Base-by-base conservation (phyloP, 2,888 invertebrate genomes). In the Clusia tigrina region DNA sequence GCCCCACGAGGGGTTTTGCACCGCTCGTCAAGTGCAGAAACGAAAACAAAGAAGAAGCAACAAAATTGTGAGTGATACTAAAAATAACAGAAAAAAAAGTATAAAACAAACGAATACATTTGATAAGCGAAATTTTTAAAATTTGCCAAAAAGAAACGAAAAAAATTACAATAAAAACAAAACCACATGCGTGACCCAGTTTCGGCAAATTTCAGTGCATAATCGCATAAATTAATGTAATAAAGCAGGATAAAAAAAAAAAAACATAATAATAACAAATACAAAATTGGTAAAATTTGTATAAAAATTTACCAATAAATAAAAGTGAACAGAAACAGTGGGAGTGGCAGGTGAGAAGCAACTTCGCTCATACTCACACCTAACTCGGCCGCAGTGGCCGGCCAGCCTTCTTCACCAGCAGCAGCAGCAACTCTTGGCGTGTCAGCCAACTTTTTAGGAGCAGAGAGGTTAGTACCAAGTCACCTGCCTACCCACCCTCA, bases 21-120 rank as follows among this genome's bases (percentile, higher is more conserved):
- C n/a, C n/a, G n/a, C n/a, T n/a, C n/a, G n/a, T n/a, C n/a, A n/a
- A n/a, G n/a, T n/a, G n/a, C n/a, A n/a, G n/a, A n/a, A n/a, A n/a
- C n/a, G n/a, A n/a, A n/a, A n/a, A n/a, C n/a, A n/a, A n/a, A n/a
- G n/a, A n/a, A n/a, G n/a, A n/a, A n/a, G n/a, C n/a, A n/a, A n/a
- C n/a, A n/a, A n/a, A 57, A 22, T 48, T 3, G 53, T 20, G 15
- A 25, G 24, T 25, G 20, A 10, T 59, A 56, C 22, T 17, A 22
- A 24, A 32, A 57, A 23, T 1, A 37, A 57, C 37, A 18, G 12
- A 46, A 38, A 53, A 56, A 18, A 24, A 53, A 32, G 53, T 12
- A 58, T 9, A 52, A 51, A 48, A 22, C 22, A 10, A 58, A 57
- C 58, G 54, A 58, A 46, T 62, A 57, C 54, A 52, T 59, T 57